A percentile compares a stretch with the other conserved stretches of the same genome.
Evolutionary conservation across 2,888 invertebrate species (phyloP).

Genomic region (Agonum fuliginosum): DNA sequence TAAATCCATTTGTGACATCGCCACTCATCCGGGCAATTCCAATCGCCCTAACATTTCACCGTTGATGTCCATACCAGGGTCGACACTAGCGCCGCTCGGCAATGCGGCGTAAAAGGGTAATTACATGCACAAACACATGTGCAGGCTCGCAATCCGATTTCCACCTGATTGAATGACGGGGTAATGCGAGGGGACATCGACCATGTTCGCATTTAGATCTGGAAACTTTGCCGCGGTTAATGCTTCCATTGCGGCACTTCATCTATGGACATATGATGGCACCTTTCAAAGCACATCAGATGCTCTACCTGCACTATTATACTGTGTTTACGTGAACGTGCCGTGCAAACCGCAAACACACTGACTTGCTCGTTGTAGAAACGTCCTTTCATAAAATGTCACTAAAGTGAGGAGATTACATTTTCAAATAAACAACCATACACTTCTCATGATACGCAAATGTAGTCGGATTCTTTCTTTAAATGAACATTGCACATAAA

Average conservation of each 20-base stretch:
- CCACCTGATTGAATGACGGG: slow-evolving; percentile 45
- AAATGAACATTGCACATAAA: too few species aligned
- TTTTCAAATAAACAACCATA: too few species aligned
- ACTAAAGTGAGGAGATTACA: too few species aligned
- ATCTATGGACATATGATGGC: slow-evolving; percentile 36
- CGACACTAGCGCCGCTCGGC: neutral
- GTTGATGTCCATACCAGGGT: slow-evolving; percentile 20
- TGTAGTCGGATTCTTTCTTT: too few species aligned
- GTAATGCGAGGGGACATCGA: neutral
- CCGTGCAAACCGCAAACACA: slow-evolving; percentile 17
- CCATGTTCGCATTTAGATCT: slow-evolving; percentile 11
- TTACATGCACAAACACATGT: slow-evolving; percentile 47
- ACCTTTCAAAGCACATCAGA: slow-evolving; percentile 30
- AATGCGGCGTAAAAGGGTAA: slow-evolving; percentile 40
- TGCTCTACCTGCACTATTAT: slow-evolving; percentile 10
- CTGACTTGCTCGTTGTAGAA: neutral
- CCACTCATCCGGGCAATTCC: slow-evolving; percentile 30
- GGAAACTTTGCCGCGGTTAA: slow-evolving; percentile 26
- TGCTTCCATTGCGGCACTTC: slow-evolving; percentile 25
- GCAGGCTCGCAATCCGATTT: slow-evolving; percentile 44
- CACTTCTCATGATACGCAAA: too few species aligned
- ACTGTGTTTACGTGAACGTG: slow-evolving; percentile 1
- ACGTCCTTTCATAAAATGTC: neutral
- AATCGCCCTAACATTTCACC: slow-evolving; percentile 15
- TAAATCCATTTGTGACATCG: slow-evolving; percentile 27